These are phyloP conservation scores for Turritopsis dohrnii DNA, from an alignment of 30 jellyfish, hydroid and myxozoan genomes.

Conservation along the genomic window DNA sequence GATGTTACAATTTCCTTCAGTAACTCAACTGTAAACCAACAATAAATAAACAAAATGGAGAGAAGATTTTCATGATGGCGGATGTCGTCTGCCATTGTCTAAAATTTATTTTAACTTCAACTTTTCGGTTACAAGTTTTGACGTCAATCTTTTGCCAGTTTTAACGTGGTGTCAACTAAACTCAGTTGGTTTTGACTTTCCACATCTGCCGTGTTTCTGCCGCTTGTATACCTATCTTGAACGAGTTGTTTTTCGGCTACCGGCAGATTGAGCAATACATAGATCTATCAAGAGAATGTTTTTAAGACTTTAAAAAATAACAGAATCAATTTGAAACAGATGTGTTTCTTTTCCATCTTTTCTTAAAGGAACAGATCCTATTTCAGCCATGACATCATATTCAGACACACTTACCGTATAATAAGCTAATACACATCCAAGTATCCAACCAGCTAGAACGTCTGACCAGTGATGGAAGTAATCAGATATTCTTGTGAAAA, in stretches of 20 bases:
- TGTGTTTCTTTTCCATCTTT: no score
- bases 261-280: not conserved
- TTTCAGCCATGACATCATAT: no score
- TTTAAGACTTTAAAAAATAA: no score
- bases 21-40: no score
- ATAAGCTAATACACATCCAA: constrained; percentile 39
- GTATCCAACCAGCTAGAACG: constrained; percentile 55
- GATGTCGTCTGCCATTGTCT: no score
- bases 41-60: no score
- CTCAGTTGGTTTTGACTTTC: not conserved
- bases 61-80: no score
- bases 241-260: not conserved
- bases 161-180: not conserved
- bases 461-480: constrained; percentile 74
- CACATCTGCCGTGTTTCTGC: not conserved
- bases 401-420: constrained; percentile 44
- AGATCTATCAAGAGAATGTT: not conserved
- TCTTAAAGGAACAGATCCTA: no score
- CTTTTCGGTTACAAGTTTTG: not conserved
- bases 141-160: not conserved
- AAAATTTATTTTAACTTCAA: no score
- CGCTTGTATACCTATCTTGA: not conserved
- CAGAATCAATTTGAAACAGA: no score
- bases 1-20: no score
- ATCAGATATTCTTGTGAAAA: constrained; percentile 52